Base-by-base conservation (phyloP, 2,888 invertebrate species). In the Hesperia comma region DNA sequence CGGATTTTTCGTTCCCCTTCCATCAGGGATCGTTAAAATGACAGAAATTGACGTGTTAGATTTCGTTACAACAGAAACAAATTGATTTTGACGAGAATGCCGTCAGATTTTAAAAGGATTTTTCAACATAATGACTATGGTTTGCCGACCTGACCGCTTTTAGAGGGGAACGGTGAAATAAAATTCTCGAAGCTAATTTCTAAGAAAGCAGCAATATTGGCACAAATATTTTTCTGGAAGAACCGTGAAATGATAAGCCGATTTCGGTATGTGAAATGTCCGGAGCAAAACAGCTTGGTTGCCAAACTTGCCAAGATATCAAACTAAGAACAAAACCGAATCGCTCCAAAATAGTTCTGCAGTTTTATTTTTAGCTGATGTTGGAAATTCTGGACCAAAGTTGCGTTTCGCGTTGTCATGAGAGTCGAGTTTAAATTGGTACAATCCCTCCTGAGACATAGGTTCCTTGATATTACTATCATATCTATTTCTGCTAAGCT, bases 271-370 rank as follows among this genome's bases (percentile, higher is more conserved):
- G 64, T 58, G 58, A 43, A 58, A 58, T 64, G 57, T 51, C 58
- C 58, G 57, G 40, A 46, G 64, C 64, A 66, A 64, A 63, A 58
- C 58, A 64, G 57, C 64, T 58, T 32, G 51, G 51, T 64, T 58
- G 64, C 64, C 64, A 64, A 64, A 58, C 14, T 64, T 64, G 57
- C 64, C 58, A 58, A 64, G 64, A 64, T 64, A 64, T 64, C 64
- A 64, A 64, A 64, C 64, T 64, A 58, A 64, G 58, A 64, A 64
- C 64, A 64, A 64, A 64, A 64, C 64, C 57, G 58, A 64, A 64
- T 64, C 58, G 64, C 53, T 32, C 58, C 64, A 57, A 64, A 53
- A 64, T 58, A 64, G 41, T 58, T 63, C 49, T 53, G 51, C 64
- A 58, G 51, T 64, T 64, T 64, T 64, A 64, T 64, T 64, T 64